Evolutionary conservation across 2,797 vertebrate species (phyloP).

Genomic region (Platyrinchus mystaceus): DNA sequence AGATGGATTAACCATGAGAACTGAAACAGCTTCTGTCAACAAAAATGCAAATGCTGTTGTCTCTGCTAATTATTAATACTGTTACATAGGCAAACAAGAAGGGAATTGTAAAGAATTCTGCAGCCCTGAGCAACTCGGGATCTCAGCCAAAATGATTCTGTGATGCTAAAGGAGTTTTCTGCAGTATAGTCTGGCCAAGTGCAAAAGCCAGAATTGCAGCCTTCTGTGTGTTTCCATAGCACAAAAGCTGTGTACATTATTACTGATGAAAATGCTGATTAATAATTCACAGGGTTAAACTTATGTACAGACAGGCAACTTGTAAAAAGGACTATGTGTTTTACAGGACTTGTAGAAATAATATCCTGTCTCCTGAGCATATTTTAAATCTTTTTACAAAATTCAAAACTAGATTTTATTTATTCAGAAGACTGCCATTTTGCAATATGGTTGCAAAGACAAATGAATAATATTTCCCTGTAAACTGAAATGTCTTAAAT

Average conservation of each 20-base stretch:
- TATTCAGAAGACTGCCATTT: not conserved
- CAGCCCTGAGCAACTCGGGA: conserved; percentile 24
- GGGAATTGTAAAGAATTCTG: conserved; percentile 47
- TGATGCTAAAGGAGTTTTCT: conserved; percentile 34
- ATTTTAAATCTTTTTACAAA: not conserved
- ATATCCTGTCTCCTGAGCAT: not conserved
- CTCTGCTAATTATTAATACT: conserved; percentile 47
- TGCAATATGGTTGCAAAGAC: not conserved
- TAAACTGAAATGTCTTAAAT: not conserved
- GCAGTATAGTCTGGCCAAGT: not conserved
- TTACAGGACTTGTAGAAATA: not conserved
- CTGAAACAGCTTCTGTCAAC: conserved; percentile 8
- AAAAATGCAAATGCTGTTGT: conserved; percentile 41
- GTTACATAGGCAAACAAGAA: conserved; percentile 37
- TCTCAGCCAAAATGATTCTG: conserved; percentile 18
- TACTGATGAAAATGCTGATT: conserved; percentile 10
- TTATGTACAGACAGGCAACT: not conserved
- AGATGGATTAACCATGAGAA: conserved; percentile 43
- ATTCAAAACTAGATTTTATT: not conserved
- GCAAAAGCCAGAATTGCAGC: not conserved
- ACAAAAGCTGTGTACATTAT: not conserved
- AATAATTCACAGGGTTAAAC: conserved; percentile 2
- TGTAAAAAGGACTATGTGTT: not conserved
- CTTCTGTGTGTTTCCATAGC: not conserved
- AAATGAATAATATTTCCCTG: not conserved